phyloP scores from a whole-genome alignment of 2,797 vertebrate species.

The Hapalemur alaotrensis region DNA sequence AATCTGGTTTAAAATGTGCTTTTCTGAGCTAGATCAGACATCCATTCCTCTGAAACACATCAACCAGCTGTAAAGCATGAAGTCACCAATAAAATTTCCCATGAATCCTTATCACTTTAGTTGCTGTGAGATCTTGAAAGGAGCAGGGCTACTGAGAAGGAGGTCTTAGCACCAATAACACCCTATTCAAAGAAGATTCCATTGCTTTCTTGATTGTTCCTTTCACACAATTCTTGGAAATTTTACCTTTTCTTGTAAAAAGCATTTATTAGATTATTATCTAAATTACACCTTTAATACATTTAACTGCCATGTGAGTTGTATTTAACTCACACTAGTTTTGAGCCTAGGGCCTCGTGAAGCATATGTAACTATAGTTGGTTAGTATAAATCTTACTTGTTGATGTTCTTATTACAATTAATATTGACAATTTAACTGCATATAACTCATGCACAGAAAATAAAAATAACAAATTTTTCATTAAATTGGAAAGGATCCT shows the following conservation, averaged over 20 bases:
- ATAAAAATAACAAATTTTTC: too few species aligned
- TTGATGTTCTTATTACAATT: too few species aligned
- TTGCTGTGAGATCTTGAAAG: conserved; percentile 18
- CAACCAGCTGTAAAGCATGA: not conserved
- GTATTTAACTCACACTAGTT: too few species aligned
- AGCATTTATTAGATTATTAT: not conserved
- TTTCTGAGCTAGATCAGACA: conserved; percentile 22
- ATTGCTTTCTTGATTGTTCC: not conserved
- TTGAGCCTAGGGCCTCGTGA: too few species aligned
- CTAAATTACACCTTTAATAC: not conserved
- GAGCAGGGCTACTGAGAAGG: not conserved
- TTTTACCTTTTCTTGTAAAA: conserved; percentile 32
- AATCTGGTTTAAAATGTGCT: conserved; percentile 8
- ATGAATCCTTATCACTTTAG: not conserved
- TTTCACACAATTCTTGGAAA: conserved; percentile 5
- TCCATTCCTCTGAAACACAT: not conserved
- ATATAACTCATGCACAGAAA: too few species aligned
- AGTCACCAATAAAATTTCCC: conserved; percentile 7
- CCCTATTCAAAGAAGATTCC: not conserved
- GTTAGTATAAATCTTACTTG: too few species aligned
- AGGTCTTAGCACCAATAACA: not conserved
- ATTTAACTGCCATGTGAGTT: too few species aligned
- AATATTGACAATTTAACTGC: too few species aligned
- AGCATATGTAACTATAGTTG: too few species aligned
- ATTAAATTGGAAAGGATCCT: too few species aligned